Conservation (phyloP, 2,888 invertebrate species). For the Galerucella calmariensis region DNA sequence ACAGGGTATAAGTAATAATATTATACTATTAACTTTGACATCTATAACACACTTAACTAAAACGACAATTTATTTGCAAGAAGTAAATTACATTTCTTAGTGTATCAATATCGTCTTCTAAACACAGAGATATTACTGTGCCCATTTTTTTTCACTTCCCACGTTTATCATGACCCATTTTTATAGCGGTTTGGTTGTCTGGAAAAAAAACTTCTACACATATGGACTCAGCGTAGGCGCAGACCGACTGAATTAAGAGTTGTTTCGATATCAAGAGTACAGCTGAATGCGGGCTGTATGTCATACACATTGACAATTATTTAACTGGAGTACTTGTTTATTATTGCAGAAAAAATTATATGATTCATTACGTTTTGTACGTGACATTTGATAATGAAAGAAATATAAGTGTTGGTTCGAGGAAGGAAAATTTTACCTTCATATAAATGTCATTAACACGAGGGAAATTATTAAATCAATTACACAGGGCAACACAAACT, state of each 20-base stretch:
- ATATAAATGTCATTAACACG: too few relatives aligned
- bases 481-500: too few relatives aligned
- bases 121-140: neutral
- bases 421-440: too few relatives aligned
- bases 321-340: conserved; percentile 16
- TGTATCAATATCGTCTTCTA: neutral
- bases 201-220: conserved; percentile 20
- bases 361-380: neutral
- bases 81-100: neutral
- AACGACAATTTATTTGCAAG: too few relatives aligned
- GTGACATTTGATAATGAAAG: neutral
- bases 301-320: conserved; percentile 41
- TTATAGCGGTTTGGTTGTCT: conserved; percentile 18
- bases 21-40: too few relatives aligned
- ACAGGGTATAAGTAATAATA: too few relatives aligned
- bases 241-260: conserved; percentile 23
- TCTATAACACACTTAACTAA: too few relatives aligned
- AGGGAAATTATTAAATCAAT: too few relatives aligned
- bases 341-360: neutral
- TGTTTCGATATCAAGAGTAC: conserved; percentile 18
- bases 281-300: conserved; percentile 26
- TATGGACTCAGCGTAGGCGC: conserved; percentile 25
- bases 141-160: conserved; percentile 21
- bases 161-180: conserved; percentile 34
- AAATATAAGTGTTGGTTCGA: neutral